Evolutionary conservation across 2,888 invertebrate genomes (phyloP).

Genomic region (Drosophila anceps): DNA sequence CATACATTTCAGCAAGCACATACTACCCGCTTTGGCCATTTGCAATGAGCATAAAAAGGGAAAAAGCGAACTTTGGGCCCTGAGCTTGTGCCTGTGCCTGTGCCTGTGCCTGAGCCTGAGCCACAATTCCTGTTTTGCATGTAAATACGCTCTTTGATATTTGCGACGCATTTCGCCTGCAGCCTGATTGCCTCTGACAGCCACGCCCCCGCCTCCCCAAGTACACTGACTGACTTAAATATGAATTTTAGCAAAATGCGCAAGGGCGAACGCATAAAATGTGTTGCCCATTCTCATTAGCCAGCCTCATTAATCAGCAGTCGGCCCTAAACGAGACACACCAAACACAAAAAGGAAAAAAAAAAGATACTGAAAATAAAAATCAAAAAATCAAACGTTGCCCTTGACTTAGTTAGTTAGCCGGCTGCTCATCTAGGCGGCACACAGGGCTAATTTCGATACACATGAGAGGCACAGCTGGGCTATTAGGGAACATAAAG

Average conservation of each 20-base stretch:
- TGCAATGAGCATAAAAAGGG: neutral
- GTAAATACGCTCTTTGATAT: constrained; percentile 81
- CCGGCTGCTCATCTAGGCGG: constrained; percentile 36
- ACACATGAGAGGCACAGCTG: constrained; percentile 30
- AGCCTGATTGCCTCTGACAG: constrained; percentile 79
- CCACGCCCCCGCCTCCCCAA: constrained; percentile 1
- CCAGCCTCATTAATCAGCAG: constrained; percentile 64
- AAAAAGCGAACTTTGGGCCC: neutral
- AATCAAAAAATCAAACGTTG: constrained; percentile 32
- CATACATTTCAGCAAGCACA: neutral
- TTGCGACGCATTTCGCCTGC: constrained; percentile 72
- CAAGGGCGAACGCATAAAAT: constrained; percentile 41
- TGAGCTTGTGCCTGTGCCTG: neutral
- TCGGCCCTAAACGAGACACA: neutral
- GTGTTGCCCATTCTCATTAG: constrained; percentile 60
- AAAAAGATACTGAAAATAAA: constrained; percentile 2
- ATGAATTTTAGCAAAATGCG: constrained; percentile 62
- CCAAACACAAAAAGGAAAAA: neutral
- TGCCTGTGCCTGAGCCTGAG: neutral
- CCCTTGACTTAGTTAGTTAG: constrained; percentile 62
- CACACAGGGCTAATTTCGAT: constrained; percentile 36
- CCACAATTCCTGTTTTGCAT: constrained; percentile 72
- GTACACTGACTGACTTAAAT: constrained; percentile 57
- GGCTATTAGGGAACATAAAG: neutral
- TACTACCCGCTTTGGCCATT: neutral